Base-by-base conservation (phyloP, 2,888 invertebrate genomes). In the Platyscelio sp. region DNA sequence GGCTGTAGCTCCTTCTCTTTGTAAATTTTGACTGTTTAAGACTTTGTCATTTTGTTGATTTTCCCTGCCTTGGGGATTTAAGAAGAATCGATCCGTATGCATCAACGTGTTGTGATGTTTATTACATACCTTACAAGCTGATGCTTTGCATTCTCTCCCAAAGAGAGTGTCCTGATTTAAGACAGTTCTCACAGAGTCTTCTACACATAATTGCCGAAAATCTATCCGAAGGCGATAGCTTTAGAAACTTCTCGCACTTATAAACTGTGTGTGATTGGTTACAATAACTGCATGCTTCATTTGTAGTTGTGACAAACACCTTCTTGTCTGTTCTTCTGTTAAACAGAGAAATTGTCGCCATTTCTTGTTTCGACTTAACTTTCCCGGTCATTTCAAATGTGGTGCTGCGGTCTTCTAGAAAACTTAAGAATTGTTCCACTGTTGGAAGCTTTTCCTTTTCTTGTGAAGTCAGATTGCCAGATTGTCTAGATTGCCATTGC, bases 61-160 rank as follows among this genome's bases (percentile, higher is more conserved):
- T 33, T 33, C 33, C 33, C 33, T 33, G 5, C 33, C 33, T 9
- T 33, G 33, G 33, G 33, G 33, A 33, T 33, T 33, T 33, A 33
- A 33, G 33, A 24, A 20, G 4, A 20, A 18, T 49, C 18, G n/a
- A 49, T 49, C 20, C 5, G 20, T 5, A 38, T 70, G 54, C 15
- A 70, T 15, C 24, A 70, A 13, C 3, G 70, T 70, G 22, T 70
- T 51, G 38, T 70, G 54, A 7, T 33, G 27, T 3, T 6, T 7
- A 24, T 54, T n/a, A 20, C 70, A 70, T 33, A 9, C 38, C 24
- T 22, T 51, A 33, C 70, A 70, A 7, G 11, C 22, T n/a, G 70
- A 54, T 20, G 54, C 11, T 38, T 15, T 27, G 49, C 70, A 70
- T 18, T 60, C 60, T 18, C 20, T 60, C 18, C 4, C n/a, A 18